Base-by-base conservation (phyloP, 2,797 vertebrate genomes). In the Capromys pilorides region DNA sequence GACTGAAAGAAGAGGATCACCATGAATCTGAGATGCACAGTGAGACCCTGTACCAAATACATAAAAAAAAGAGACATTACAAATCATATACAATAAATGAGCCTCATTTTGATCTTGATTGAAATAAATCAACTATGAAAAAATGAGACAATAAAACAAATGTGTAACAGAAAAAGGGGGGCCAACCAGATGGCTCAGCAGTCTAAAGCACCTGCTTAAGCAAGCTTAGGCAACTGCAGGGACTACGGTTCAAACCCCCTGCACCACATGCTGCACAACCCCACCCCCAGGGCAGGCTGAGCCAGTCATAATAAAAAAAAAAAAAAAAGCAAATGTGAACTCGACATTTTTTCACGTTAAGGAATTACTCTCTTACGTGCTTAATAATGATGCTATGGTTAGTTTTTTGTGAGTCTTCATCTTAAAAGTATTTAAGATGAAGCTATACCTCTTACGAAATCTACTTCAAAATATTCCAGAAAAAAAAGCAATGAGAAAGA, bases 381-480 rank as follows among this genome's bases (percentile, higher is more conserved):
- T 80, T 49, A 26, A 86, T 85, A 85, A 33, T 54, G n/a, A 54
- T 39, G 78, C 13, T 88, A 33, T 36, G 62, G 41, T 69, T 69
- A 16, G 26, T 71, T 81, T 71, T 82, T 75, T 1, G 62, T 80
- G n/a, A 85, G 66, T 13, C 49, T 19, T 87, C 45, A 19, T 33
- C 71, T 86, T 80, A 79, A 88, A 88, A 24, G 16, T 41, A 93
- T 80, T 93, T 79, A 75, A 21, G 45, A 57, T 80, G 57, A 95
- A 94, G 22, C 64, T 22, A 84, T 64, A 77, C 41, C 41, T 77
- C 73, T 73, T 73, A 54, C 33, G 49, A 83, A 19, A 89, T 87
- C 80, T 73, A 18, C 51, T 94, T 94, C 71, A 89, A 95, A 95
- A 59, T 59, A 94, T 73, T 36, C 41, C 54, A 88, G 67, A 41